Base-by-base conservation (phyloP, 2,888 invertebrate genomes). In the Scotopteryx bipunctaria region DNA sequence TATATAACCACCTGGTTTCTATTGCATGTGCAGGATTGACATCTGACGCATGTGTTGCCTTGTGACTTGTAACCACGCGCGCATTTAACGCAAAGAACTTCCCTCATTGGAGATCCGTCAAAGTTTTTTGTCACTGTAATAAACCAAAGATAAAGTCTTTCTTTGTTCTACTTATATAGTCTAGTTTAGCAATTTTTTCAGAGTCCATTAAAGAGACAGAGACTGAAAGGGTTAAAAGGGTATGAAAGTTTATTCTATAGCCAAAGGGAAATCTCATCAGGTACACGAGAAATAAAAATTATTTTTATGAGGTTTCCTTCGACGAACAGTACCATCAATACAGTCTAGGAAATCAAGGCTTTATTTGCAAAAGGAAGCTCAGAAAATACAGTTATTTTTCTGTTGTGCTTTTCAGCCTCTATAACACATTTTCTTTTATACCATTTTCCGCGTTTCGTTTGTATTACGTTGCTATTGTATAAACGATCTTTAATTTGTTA, bases 71-170 rank as follows among this genome's bases (percentile, higher is more conserved):
- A 87, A 0, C 87, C 88, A 5, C 81, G 78, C 0, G 81, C 75
- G 55, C 90, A 90, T 62, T 82, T 87, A 1, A 87, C 72, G 58
- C 89, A 90, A n/a, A 78, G 73, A 0, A 87, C 83, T 47, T 87
- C 89, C 57, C 81, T 86, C 59, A 80, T 69, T 3, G 84, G 74
- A 0, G 87, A 81, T 0, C 89, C 89, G 54, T 90, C 87, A 6
- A 80, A 61, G 61, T 86, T 86, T 71, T 85, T 84, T 0, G 89
- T 86, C 1, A 87, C 90, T 90, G 57, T 5, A 59, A 50, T 31
- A 25, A n/a, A n/a, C n/a, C 16, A 15, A 15, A 11, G 32, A 11
- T 15, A 1, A 15, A 1, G 4, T 8, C 2, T 15, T 15, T n/a
- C n/a, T n/a, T n/a, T n/a, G n/a, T n/a, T n/a, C n/a, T n/a, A n/a